Conservation (phyloP, 2,113 vertebrate genomes). For the Talpa occidentalis region DNA sequence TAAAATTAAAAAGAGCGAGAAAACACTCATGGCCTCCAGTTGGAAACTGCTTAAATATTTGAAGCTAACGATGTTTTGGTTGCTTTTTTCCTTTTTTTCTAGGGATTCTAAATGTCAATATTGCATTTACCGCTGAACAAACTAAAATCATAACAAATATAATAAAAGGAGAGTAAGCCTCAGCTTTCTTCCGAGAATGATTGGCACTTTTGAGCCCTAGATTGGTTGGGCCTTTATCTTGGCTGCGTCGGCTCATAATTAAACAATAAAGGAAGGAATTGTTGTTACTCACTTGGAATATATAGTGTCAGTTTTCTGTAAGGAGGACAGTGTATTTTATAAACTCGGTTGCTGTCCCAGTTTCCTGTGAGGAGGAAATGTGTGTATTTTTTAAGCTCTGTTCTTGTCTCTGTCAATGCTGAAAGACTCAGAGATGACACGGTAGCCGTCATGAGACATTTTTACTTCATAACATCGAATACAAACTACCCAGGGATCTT, state of each 20-base stretch:
- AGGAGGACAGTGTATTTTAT: background rate
- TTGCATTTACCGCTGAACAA: conserved; percentile 57
- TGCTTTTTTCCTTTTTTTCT: conserved; percentile 31
- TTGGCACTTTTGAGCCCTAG: conserved; percentile 21
- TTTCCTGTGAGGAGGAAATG: conserved; percentile 25
- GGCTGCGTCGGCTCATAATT: conserved; percentile 60
- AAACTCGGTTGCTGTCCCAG: background rate
- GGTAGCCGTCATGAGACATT: conserved; percentile 8
- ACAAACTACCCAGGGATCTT: background rate
- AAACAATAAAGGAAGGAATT: conserved; percentile 60
- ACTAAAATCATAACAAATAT: conserved; percentile 56
- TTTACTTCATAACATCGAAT: background rate
- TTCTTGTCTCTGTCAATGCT: conserved; percentile 15
- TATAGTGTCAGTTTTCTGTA: background rate
- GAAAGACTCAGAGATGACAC: conserved; percentile 48
- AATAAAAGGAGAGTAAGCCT: conserved; percentile 24
- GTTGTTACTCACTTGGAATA: conserved; percentile 44
- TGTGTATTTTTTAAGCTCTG: conserved; percentile 50
- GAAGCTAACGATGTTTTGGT: background rate
- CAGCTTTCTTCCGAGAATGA: conserved; percentile 52
- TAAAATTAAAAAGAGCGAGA: background rate
- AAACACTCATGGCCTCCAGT: conserved; percentile 5
- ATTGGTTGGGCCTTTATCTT: conserved; percentile 64
- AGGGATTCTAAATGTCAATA: conserved; percentile 68
- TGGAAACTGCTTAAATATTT: conserved; percentile 50